Conservation (phyloP, 2,113 vertebrate species). For the Semicossyphus pulcher region DNA sequence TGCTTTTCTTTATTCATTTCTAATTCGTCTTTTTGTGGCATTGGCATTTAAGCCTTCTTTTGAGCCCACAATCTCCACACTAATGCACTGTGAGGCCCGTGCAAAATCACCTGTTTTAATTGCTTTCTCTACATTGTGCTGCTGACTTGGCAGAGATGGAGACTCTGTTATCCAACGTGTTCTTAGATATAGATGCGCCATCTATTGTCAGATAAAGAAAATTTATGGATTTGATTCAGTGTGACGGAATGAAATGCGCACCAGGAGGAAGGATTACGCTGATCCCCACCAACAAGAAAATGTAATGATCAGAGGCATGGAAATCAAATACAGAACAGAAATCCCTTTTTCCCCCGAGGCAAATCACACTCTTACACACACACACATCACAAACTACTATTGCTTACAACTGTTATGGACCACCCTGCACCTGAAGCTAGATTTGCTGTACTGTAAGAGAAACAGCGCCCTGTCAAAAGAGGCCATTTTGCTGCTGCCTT, state of each 20-base stretch:
- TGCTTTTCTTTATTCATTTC: neutral
- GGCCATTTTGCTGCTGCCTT: constrained; percentile 58
- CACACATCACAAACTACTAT: constrained; percentile 24
- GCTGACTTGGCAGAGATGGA: neutral
- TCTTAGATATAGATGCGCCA: constrained; percentile 6
- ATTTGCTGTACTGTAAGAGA: constrained; percentile 22
- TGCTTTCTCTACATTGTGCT: neutral
- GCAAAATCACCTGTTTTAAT: neutral
- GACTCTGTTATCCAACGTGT: neutral
- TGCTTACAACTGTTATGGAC: constrained; percentile 23
- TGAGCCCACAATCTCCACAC: neutral
- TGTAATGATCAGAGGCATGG: constrained; percentile 61
- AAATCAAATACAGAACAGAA: constrained; percentile 56
- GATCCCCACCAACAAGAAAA: constrained; percentile 61
- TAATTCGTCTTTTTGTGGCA: constrained; percentile 11
- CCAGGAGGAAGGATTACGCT: constrained; percentile 55
- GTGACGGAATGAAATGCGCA: constrained; percentile 49
- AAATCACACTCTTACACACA: constrained; percentile 3
- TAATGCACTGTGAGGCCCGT: neutral
- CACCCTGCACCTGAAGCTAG: constrained; percentile 36
- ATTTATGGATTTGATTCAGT: constrained; percentile 38
- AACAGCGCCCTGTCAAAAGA: constrained; percentile 32
- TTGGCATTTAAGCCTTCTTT: constrained; percentile 12
- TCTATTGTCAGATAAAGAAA: constrained; percentile 36
- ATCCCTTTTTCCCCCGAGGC: constrained; percentile 12